Base-by-base conservation (phyloP, 2,797 vertebrate species). In the Enteromius trimaculatus region DNA sequence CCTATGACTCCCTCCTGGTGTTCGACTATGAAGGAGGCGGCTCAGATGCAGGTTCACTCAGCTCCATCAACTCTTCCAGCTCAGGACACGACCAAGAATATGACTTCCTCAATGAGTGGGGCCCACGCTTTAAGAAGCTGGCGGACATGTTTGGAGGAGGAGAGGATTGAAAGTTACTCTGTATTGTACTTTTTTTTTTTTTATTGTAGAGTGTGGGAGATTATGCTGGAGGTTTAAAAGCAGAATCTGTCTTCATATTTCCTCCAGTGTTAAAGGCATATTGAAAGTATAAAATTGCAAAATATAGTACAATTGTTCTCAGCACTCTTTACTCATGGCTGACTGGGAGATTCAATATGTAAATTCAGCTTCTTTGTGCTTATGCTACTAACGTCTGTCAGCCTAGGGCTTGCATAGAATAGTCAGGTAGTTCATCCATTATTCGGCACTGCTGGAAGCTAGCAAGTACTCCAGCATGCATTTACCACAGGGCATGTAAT, bases 1-100 rank as follows among this genome's bases (percentile, higher is more conserved):
- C 97, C 1, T 98, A 98, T 0, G 96, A 98, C 93, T 97, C 97
- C n/a, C 93, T 98, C 76, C 89, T 99, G 79, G 97, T 98, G 86
- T 99, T 99, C 0, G 96, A 99, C 91, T 97, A 96, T 0, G 97
- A 99, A 88, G 97, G 97, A 19, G 95, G 93, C 0, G 96, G 96
- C 84, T 99, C 97, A 0, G 96, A 98, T 0, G 96, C 96, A 0
- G 94, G 94, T 9, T 96, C 95, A 13, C 92, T 99, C 82, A 98
- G 97, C 80, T 95, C 97, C 7, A 91, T 98, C 70, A 95, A 96
- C 88, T 97, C 97, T 0, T 95, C 94, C 0, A 90, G 89, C 90
- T 96, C 95, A 0, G 96, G 96, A 60, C 84, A 23, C 0, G 96
- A 97, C 91, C 96, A 98, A 13, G 11, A 26, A 88, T 98, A 98